Evolutionary conservation across 2,797 vertebrate species (phyloP).

Genomic region (Smutsia temminckii): DNA sequence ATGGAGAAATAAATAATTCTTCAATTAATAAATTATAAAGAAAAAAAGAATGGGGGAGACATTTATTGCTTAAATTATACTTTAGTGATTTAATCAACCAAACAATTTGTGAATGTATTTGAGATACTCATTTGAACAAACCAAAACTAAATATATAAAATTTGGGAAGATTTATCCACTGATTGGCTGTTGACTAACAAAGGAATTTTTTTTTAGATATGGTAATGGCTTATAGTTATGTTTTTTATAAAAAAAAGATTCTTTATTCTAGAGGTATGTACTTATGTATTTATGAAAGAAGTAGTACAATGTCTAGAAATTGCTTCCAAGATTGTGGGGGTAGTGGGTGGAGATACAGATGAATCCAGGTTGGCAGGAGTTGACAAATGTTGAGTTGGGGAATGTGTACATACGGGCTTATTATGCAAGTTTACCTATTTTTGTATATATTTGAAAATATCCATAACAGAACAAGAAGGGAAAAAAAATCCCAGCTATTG

Average conservation of each 20-base stretch:
- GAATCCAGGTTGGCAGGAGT: neutral
- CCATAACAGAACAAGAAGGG: neutral
- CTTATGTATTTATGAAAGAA: neutral
- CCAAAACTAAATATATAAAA: neutral
- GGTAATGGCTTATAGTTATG: neutral
- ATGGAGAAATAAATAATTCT: neutral
- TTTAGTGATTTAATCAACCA: neutral
- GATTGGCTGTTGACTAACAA: neutral
- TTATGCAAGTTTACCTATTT: neutral
- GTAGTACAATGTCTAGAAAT: neutral
- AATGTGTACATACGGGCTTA: neutral
- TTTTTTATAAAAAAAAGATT: neutral
- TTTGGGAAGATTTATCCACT: neutral
- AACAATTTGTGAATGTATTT: neutral
- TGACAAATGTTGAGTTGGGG: neutral
- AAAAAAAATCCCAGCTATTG: neutral
- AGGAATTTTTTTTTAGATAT: neutral
- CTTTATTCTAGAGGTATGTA: neutral
- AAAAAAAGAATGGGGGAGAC: neutral
- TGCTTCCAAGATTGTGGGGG: neutral
- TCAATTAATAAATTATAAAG: neutral
- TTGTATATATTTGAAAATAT: slow-evolving; percentile 9
- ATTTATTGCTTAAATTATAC: neutral
- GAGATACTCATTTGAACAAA: neutral
- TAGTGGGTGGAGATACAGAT: neutral